phyloP scores from a whole-genome alignment of 2,113 vertebrate genomes.

The Sprattus sprattus region DNA sequence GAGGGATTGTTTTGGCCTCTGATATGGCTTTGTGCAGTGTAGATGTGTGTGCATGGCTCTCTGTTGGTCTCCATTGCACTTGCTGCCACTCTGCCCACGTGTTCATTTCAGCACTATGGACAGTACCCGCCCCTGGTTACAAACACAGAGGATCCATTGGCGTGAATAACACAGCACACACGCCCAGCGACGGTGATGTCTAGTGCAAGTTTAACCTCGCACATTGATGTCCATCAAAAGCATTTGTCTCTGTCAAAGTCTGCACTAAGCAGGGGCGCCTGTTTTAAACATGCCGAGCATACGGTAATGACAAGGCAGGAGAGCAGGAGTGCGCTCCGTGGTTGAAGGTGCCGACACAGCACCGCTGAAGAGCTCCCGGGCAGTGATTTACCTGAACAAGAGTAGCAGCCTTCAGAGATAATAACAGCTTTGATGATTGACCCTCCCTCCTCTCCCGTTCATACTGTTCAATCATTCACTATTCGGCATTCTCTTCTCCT shows the following conservation, averaged over 20 bases:
- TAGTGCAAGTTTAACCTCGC: neutral
- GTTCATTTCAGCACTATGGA: slow-evolving; percentile 11
- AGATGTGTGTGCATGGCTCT: neutral
- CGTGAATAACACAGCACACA: neutral
- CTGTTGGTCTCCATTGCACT: neutral
- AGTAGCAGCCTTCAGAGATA: neutral
- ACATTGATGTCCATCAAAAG: neutral
- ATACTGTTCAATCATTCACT: neutral
- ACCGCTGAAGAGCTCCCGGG: neutral
- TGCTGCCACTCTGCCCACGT: neutral
- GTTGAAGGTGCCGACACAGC: neutral
- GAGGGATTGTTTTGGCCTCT: neutral
- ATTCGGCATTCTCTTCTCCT: neutral
- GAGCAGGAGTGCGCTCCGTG: neutral
- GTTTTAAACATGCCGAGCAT: neutral
- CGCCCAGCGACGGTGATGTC: neutral
- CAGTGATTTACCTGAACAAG: neutral
- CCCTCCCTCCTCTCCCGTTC: neutral
- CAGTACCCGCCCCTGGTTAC: neutral
- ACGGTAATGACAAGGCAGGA: neutral
- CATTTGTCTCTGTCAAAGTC: neutral
- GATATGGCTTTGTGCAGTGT: neutral
- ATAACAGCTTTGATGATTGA: slow-evolving; percentile 11
- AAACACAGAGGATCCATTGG: neutral
- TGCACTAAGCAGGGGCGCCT: neutral